Evolutionary conservation across 2,113 vertebrate species (phyloP).

Genomic region (Cervus canadensis): DNA sequence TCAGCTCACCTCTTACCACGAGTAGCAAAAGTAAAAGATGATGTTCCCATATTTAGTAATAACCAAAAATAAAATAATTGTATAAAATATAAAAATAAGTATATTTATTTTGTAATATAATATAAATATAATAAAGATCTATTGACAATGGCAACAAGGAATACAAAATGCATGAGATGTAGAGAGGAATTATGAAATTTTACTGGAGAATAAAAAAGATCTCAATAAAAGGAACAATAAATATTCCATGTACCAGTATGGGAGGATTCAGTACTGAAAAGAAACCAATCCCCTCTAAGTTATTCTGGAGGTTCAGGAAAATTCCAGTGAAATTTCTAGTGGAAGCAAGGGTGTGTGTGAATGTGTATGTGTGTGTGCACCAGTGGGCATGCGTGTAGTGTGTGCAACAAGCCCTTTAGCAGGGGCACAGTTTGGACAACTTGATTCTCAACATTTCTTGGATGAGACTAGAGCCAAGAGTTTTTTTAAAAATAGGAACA

Average conservation of each 20-base stretch:
- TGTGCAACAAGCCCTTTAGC: neutral
- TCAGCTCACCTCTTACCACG: neutral
- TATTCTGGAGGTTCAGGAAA: neutral
- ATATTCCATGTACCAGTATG: neutral
- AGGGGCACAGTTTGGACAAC: neutral
- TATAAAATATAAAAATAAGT: neutral
- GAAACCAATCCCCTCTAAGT: neutral
- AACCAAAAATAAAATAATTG: neutral
- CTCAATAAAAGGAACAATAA: neutral
- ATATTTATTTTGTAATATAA: neutral
- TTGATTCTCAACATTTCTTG: constrained; percentile 3
- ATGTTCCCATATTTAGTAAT: neutral
- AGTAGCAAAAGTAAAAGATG: neutral
- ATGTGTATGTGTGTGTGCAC: neutral
- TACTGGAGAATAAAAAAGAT: neutral
- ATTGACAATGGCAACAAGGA: neutral
- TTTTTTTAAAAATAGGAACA: neutral
- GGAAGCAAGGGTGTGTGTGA: neutral
- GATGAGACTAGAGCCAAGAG: neutral
- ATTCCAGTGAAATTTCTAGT: neutral
- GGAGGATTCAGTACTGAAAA: neutral
- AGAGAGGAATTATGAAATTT: neutral
- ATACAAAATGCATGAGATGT: neutral
- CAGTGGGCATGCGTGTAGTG: neutral
- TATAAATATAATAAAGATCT: neutral